phyloP scores from a whole-genome alignment of 2,888 invertebrate genomes.

The Hemicrepidius hirtus region DNA sequence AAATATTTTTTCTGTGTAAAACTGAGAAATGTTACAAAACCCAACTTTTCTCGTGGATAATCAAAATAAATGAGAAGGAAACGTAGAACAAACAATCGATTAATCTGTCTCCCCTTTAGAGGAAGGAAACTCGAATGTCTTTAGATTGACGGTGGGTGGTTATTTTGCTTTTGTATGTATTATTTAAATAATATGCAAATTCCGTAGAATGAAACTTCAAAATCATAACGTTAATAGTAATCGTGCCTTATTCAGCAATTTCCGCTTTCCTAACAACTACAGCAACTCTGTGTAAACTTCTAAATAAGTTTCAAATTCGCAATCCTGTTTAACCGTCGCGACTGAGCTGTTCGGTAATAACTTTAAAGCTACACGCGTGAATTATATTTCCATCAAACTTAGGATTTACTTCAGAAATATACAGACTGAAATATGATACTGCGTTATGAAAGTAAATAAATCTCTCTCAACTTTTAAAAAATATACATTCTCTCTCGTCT shows the following conservation, averaged over 20 bases:
- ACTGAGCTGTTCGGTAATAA: slow-evolving; percentile 59
- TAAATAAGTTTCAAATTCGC: slow-evolving; percentile 58
- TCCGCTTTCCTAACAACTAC: slow-evolving; percentile 51
- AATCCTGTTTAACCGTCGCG: slow-evolving; percentile 58
- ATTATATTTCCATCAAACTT: slow-evolving; percentile 64
- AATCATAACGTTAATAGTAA: slow-evolving; percentile 49
- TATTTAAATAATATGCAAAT: slow-evolving; percentile 51
- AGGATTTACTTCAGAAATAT: slow-evolving; percentile 60
- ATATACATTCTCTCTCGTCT: slow-evolving; percentile 48
- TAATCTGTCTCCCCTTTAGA: background rate
- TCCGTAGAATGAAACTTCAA: slow-evolving; percentile 39
- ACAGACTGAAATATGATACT: slow-evolving; percentile 56
- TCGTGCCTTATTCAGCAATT: slow-evolving; percentile 54
- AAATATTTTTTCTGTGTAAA: too few relatives aligned
- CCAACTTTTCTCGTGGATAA: too few relatives aligned
- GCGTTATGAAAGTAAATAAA: slow-evolving; percentile 47
- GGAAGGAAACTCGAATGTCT: background rate
- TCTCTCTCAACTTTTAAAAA: slow-evolving; percentile 54
- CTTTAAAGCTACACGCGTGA: slow-evolving; percentile 61
- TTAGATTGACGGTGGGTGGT: background rate
- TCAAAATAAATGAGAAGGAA: too few relatives aligned
- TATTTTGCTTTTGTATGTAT: slow-evolving; percentile 13
- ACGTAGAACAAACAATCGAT: background rate
- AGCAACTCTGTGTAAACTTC: slow-evolving; percentile 55
- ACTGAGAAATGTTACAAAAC: too few relatives aligned